phyloP scores from a whole-genome alignment of 2,113 vertebrate species.

The Oncorhynchus clarkii region DNA sequence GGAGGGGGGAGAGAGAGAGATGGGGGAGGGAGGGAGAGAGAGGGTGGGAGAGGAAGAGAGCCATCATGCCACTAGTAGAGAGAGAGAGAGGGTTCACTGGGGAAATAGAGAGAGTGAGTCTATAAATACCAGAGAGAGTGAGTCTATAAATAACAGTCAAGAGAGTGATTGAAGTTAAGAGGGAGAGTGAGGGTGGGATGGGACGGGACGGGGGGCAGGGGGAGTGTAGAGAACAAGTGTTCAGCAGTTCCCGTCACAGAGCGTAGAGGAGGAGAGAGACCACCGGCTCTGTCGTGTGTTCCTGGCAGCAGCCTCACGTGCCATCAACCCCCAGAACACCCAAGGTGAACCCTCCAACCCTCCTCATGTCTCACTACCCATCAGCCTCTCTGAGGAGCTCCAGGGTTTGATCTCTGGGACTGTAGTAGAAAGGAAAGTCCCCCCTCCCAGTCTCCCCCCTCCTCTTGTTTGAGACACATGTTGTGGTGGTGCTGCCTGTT shows the following conservation, averaged over 20 bases:
- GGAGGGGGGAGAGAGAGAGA: too few species aligned
- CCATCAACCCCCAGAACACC: conserved; percentile 37
- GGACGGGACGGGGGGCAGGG: neutral
- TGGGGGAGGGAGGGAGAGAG: neutral
- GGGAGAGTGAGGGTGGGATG: neutral
- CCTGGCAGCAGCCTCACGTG: conserved; percentile 13
- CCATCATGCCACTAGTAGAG: neutral
- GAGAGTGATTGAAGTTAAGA: conserved; percentile 3
- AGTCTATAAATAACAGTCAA: neutral
- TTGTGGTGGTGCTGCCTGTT: neutral
- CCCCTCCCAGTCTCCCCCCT: neutral
- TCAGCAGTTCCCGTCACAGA: too few species aligned
- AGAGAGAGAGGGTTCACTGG: neutral
- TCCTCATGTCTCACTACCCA: neutral
- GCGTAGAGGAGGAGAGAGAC: neutral
- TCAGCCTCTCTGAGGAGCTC: neutral
- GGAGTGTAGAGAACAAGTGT: neutral
- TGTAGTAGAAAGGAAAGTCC: neutral
- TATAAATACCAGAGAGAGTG: too few species aligned
- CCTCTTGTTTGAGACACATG: neutral
- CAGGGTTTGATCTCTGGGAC: neutral
- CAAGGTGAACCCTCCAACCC: conserved; percentile 28
- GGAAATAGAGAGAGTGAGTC: too few species aligned
- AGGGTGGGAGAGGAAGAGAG: neutral
- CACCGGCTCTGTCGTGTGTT: conserved; percentile 25